Base-by-base conservation (phyloP, 2,888 invertebrate species). In the Aplocera efformata region DNA sequence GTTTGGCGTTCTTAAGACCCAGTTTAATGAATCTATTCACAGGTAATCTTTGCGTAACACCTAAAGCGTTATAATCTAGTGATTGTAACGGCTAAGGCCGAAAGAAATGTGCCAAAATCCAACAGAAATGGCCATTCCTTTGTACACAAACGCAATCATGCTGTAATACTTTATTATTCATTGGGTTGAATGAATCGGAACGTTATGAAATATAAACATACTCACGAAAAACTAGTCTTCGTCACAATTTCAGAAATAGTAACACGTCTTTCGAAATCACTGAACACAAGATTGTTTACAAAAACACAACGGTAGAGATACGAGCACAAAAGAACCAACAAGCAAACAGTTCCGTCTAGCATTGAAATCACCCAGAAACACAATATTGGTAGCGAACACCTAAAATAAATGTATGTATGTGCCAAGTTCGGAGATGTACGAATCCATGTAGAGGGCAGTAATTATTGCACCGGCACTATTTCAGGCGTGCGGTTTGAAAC, bases 381-480 rank as follows among this genome's bases (percentile, higher is more conserved):
- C 36, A 42, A 45, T 48, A 28, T 42, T 42, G n/a, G 32, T 33
- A 44, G 36, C 9, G 23, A 41, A 50, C 38, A 51, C 50, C 49
- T 62, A 66, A 68, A 67, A 67, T 60, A 57, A 64, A 63, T 60
- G 54, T 53, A 45, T 43, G 24, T 41, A 42, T 42, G 51, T 76
- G 80, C 81, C 79, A 80, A 79, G 65, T 72, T 58, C 54, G 50
- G 56, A 63, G 50, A 60, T 58, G 63, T 56, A 61, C 50, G 31
- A 44, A 58, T 56, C 53, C 58, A 66, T 63, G 66, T 60, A 67
- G 57, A 66, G 75, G 63, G 59, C 57, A 61, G 72, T 78, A 79
- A 79, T 82, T 76, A 72, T 68, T 66, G 72, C 69, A 77, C 72
- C 75, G 75, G 37, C 42, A 76, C 70, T 79, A 75, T 80, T 85